Evolutionary conservation across 1,140 invertebrate species (phyloP).

Genomic region (Galendromus occidentalis): DNA sequence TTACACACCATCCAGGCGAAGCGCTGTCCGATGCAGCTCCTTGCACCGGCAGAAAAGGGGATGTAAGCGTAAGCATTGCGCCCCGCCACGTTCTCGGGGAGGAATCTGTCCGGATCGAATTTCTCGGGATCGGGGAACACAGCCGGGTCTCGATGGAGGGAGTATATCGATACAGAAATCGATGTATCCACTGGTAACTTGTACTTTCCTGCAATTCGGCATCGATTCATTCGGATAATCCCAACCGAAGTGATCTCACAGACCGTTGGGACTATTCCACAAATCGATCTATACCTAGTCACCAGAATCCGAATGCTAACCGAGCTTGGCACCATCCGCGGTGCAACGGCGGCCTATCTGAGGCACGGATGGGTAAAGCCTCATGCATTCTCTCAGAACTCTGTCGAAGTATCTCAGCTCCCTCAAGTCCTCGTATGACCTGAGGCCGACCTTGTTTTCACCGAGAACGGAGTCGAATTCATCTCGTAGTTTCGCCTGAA

Average conservation of each 20-base stretch:
- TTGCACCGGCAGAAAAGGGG: too few species aligned
- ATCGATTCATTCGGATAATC: neutral
- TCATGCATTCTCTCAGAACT: constrained; percentile 34
- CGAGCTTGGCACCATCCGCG: constrained; percentile 40
- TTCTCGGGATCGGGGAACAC: constrained; percentile 50
- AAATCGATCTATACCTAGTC: too few species aligned
- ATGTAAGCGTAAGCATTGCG: too few species aligned
- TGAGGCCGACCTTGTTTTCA: constrained; percentile 20
- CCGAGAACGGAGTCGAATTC: constrained; percentile 25
- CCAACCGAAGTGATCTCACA: too few species aligned
- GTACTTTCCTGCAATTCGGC: constrained; percentile 33
- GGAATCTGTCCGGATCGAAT: constrained; percentile 38
- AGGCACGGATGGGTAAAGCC: neutral
- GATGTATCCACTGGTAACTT: constrained; percentile 28
- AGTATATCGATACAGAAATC: constrained; percentile 18
- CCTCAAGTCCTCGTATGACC: constrained; percentile 32
- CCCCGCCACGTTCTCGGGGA: constrained; percentile 23
- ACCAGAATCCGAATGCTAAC: too few species aligned
- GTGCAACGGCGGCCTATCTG: constrained; percentile 38
- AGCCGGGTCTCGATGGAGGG: constrained; percentile 43
- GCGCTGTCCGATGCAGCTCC: too few species aligned
- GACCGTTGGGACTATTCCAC: too few species aligned
- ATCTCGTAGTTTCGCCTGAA: constrained; percentile 26
- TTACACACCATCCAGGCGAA: too few species aligned
- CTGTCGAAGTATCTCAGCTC: constrained; percentile 46